Evolutionary conservation across 2,888 invertebrate genomes (phyloP).

Genomic region (Mechanitis mazaeus): DNA sequence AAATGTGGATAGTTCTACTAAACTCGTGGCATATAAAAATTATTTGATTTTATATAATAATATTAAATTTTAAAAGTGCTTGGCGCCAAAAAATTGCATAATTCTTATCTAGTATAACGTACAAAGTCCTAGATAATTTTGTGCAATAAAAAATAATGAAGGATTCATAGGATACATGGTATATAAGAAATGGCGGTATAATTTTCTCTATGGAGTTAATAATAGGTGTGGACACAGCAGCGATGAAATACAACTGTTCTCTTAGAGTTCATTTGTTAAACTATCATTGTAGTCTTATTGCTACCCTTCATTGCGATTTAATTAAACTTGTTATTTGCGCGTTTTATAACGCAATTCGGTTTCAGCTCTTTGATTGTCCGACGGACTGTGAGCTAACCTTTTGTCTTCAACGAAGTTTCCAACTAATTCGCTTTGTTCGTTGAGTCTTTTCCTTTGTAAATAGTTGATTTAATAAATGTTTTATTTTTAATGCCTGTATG

Average conservation of each 20-base stretch:
- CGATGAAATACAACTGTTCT: slow-evolving; percentile 26
- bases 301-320: slow-evolving; percentile 66
- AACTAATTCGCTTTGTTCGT: slow-evolving; percentile 35
- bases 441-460: slow-evolving; percentile 5
- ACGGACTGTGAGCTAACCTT: slow-evolving; percentile 47
- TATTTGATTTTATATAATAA: neutral
- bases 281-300: slow-evolving; percentile 66
- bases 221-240: too few relatives aligned
- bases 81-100: neutral
- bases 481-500: slow-evolving; percentile 7
- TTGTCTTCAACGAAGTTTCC: slow-evolving; percentile 44
- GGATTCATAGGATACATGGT: slow-evolving; percentile 11
- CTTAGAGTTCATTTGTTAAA: slow-evolving; percentile 68
- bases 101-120: too few relatives aligned
- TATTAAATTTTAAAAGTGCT: neutral
- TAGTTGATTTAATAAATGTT: neutral
- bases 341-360: slow-evolving; percentile 71
- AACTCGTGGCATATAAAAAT: slow-evolving; percentile 46
- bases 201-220: slow-evolving; percentile 43
- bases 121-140: too few relatives aligned
- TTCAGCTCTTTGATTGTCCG: slow-evolving; percentile 64
- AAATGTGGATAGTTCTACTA: slow-evolving; percentile 56
- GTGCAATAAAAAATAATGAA: neutral
- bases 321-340: slow-evolving; percentile 75
- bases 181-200: slow-evolving; percentile 36